phyloP scores from a whole-genome alignment of 2,113 vertebrate species.

The Tragelaphus scriptus region DNA sequence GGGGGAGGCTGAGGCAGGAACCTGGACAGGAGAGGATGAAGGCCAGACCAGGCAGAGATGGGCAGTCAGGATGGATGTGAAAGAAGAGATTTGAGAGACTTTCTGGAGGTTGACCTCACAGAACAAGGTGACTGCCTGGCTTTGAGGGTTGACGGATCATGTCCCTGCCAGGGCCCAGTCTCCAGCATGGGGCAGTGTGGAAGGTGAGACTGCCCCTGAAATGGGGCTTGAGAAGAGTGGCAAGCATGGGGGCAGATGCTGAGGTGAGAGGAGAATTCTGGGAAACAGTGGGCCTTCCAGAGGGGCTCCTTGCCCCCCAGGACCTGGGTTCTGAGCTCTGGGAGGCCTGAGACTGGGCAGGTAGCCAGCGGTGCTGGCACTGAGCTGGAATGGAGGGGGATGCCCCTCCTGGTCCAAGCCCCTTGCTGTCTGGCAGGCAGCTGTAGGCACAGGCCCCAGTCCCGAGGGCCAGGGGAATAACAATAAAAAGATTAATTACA shows the following conservation, averaged over 20 bases:
- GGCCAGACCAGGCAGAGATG: not conserved
- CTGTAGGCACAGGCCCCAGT: slow-evolving; percentile 27
- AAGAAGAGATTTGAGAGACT: not conserved
- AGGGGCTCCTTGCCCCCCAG: not conserved
- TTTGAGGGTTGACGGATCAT: not conserved
- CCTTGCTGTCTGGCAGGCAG: not conserved
- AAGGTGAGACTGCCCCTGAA: not conserved
- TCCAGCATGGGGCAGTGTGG: not conserved
- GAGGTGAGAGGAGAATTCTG: not conserved
- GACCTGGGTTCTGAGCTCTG: not conserved
- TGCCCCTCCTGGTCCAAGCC: not conserved
- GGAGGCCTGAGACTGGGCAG: not conserved
- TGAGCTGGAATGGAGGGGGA: not conserved
- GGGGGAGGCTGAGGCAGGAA: not conserved
- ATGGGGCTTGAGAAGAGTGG: not conserved
- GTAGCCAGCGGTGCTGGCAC: not conserved
- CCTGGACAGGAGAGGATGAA: not conserved
- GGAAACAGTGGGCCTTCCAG: not conserved
- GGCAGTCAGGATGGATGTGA: not conserved
- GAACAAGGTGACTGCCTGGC: not conserved
- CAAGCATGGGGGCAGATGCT: not conserved
- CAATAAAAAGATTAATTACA: slow-evolving; percentile 61
- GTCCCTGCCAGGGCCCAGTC: not conserved
- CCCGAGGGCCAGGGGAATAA: not conserved
- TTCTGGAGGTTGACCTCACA: not conserved